phyloP scores from a whole-genome alignment of 2,113 vertebrate species.

The Sprattus sprattus region DNA sequence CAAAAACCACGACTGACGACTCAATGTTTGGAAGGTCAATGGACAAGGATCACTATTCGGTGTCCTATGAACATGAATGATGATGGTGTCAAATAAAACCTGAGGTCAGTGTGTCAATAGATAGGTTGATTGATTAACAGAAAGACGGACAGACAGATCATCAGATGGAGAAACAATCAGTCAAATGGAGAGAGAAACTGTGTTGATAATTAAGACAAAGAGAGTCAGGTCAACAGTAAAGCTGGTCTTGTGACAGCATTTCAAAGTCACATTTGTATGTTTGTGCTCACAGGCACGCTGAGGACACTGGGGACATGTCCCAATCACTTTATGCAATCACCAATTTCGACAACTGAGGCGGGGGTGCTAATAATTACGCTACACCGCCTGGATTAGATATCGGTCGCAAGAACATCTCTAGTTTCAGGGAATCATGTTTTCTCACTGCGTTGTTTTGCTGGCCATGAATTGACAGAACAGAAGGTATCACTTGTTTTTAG shows the following conservation, averaged over 20 bases:
- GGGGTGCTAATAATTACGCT: no score
- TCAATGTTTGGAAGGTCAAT: background rate
- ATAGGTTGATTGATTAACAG: background rate
- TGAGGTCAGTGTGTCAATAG: background rate
- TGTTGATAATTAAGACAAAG: background rate
- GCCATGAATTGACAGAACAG: no score
- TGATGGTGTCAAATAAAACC: background rate
- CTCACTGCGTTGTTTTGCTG: no score
- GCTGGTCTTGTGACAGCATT: background rate
- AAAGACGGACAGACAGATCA: background rate
- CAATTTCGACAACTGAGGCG: no score
- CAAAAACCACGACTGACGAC: background rate
- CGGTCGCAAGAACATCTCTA: no score
- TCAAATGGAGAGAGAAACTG: background rate
- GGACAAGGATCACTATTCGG: background rate
- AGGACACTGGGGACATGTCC: no score
- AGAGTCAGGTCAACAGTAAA: background rate
- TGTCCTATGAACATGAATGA: background rate
- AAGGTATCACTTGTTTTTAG: no score
- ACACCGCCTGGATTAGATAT: no score
- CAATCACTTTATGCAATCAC: no score
- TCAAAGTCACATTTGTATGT: constrained; percentile 4
- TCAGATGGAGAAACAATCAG: background rate
- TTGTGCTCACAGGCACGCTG: no score
- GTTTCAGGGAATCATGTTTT: no score